phyloP scores from a whole-genome alignment of 2,797 vertebrate genomes.

The Pampus argenteus region DNA sequence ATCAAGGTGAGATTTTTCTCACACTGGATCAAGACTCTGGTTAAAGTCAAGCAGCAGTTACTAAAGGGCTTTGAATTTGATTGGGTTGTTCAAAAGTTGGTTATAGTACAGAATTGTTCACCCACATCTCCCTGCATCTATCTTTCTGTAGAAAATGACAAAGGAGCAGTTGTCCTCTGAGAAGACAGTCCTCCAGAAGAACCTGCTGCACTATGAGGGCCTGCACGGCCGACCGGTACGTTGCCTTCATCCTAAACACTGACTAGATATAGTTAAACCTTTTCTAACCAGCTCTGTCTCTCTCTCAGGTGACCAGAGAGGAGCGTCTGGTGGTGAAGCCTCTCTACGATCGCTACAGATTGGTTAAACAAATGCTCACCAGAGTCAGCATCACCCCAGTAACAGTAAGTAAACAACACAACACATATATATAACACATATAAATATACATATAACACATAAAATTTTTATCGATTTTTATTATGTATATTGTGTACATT shows the following conservation, averaged over 20 bases:
- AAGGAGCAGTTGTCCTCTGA: slow-evolving; percentile 96
- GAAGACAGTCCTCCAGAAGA: slow-evolving; percentile 96
- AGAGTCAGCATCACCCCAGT: slow-evolving; percentile 95
- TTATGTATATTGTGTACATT: no score
- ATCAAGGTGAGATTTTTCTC: slow-evolving; percentile 86
- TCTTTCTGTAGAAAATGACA: slow-evolving; percentile 91
- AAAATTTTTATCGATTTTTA: no score
- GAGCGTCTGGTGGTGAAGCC: slow-evolving; percentile 96
- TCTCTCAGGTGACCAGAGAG: slow-evolving; percentile 90
- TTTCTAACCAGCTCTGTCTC: neutral
- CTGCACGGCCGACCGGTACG: slow-evolving; percentile 94
- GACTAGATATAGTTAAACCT: neutral
- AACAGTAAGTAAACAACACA: slow-evolving; percentile 85
- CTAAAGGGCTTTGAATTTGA: no score
- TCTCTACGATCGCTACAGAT: slow-evolving; percentile 95
- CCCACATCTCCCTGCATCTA: no score
- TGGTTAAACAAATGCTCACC: slow-evolving; percentile 99
- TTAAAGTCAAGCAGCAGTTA: no score
- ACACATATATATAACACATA: no score
- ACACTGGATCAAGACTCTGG: neutral
- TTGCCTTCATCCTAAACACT: neutral
- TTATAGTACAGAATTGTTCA: no score
- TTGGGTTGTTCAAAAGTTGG: no score
- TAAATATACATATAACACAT: no score
- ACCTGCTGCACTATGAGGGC: slow-evolving; percentile 96